Conservation (phyloP, 1,140 invertebrate genomes). For the Holotrichia oblita region DNA sequence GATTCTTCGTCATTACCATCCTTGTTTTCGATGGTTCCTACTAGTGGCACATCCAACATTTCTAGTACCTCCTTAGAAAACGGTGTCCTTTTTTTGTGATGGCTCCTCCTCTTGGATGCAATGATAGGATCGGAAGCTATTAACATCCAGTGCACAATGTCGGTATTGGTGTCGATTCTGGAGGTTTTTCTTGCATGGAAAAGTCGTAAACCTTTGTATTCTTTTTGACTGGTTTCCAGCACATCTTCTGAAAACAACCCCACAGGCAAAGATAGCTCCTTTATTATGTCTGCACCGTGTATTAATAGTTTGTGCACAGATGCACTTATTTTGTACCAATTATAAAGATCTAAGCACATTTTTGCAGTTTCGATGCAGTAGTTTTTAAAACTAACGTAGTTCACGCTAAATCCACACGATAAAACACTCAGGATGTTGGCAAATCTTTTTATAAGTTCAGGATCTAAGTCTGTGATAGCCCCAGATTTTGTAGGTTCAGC, state of each 20-base stretch:
- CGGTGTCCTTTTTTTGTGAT: too few species aligned
- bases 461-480: slow-evolving; percentile 48
- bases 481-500: too few species aligned
- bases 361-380: slow-evolving; percentile 49
- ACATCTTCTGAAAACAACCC: slow-evolving; percentile 52
- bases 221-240: slow-evolving; percentile 51
- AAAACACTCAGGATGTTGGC: slow-evolving; percentile 42
- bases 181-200: not conserved
- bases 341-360: slow-evolving; percentile 50
- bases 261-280: slow-evolving; percentile 44
- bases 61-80: too few species aligned
- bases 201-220: slow-evolving; percentile 13
- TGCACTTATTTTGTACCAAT: slow-evolving; percentile 54
- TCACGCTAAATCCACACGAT: slow-evolving; percentile 45
- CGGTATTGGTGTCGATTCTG: slow-evolving; percentile 7
- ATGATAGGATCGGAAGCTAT: too few species aligned
- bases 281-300: slow-evolving; percentile 54
- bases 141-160: not conserved
- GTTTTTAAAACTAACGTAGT: slow-evolving; percentile 47
- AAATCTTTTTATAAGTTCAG: slow-evolving; percentile 48
- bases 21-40: too few species aligned
- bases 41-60: too few species aligned
- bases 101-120: too few species aligned
- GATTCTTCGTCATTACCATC: too few species aligned
- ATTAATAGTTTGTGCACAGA: slow-evolving; percentile 57